Evolutionary conservation across 1,140 invertebrate species (phyloP), one percentile per base, ranked within the genome.

Genomic region (Zaprionus capensis): DNA sequence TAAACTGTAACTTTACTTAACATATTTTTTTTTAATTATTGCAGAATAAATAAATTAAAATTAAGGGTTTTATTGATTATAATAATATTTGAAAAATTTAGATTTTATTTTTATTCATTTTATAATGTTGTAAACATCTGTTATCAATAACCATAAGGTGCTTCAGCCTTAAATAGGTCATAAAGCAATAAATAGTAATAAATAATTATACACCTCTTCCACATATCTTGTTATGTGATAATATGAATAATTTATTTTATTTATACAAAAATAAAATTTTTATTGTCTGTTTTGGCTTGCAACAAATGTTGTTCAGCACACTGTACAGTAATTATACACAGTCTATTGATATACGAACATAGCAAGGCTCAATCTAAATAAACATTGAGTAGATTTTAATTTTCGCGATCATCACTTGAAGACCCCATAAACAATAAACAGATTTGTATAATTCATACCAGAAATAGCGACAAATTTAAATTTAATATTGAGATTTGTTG

Each of bases 391-490:
- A 51, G 20, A 22, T 51, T 51, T 51, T 15, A 24, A 51, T 51
- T 51, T 51, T 51, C 46, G 46, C 46, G 46, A 51, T 51, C 46
- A 51, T 51, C 46, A 51, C 17, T 51, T 51, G 20, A 24, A 51
- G 4, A 51, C 4, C 46, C 9, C 3, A 51, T 51, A 51, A 51
- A 24, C 46, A 51, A 51, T 51, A 12, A 51, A 24, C 46, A 24
- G 46, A 51, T 51, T 51, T 51, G 46, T 24, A 14, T 51, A 14
- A 51, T 49, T 20, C 7, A 49, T 49, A 7, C 44, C 22, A 9
- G 46, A 49, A 49, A 49, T 51, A 14, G 22, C 46, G 46, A 51
- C 46, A 51, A n/a, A 53, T 53, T 57, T 14, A 11, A 34, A n/a
- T 56, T 5, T 15, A 56, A 31, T 31, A 31, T 24, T n/a, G 4